These are phyloP conservation scores for Platorchestia sp. DNA, from an alignment of 1,140 invertebrate genomes.

Conservation along the genomic window DNA sequence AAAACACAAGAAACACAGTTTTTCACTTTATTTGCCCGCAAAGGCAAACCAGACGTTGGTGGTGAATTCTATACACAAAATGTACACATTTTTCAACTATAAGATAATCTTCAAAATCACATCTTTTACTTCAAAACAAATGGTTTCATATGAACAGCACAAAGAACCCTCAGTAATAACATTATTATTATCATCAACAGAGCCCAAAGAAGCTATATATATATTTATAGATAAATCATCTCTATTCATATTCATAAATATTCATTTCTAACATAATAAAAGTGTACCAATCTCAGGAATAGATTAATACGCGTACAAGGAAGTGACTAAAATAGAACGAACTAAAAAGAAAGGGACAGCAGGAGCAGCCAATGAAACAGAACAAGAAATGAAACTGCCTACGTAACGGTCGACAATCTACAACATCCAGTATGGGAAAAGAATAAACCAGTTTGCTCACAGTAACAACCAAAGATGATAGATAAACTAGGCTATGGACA, in stretches of 20 bases:
- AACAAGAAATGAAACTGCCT: not conserved
- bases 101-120: constrained; percentile 37
- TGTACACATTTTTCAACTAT: constrained; percentile 46
- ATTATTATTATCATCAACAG: constrained; percentile 53
- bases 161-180: constrained; percentile 53
- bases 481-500: not conserved
- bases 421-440: not conserved
- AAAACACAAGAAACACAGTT: constrained; percentile 23
- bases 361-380: not conserved
- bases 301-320: constrained; percentile 24
- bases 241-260: constrained; percentile 50
- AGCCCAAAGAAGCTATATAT: constrained; percentile 54
- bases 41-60: constrained; percentile 11
- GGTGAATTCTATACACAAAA: constrained; percentile 41
- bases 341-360: not conserved
- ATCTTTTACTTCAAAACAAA: not conserved
- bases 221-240: constrained; percentile 48
- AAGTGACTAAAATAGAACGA: constrained; percentile 42
- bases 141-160: constrained; percentile 50
- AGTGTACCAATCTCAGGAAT: constrained; percentile 54
- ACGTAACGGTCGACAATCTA: not conserved
- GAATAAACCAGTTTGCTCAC: not conserved
- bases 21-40: constrained; percentile 31
- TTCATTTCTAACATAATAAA: constrained; percentile 40
- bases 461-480: not conserved